Evolutionary conservation across 2,797 vertebrate species (phyloP).

Genomic region (Clarias pachynema): DNA sequence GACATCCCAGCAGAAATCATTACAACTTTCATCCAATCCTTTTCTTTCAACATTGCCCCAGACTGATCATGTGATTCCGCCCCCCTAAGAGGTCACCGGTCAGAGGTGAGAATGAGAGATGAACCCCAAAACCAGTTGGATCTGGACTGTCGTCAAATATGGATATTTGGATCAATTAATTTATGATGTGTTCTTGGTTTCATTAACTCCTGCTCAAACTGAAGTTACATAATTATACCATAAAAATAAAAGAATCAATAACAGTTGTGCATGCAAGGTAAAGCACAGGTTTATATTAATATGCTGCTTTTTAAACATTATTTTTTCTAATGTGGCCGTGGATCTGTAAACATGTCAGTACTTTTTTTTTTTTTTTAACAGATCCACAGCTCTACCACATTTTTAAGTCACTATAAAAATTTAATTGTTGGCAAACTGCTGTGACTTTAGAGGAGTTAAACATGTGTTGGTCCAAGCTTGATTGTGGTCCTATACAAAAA

Average conservation of each 20-base stretch:
- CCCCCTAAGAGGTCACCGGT: constrained; percentile 49
- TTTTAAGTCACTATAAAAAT: neutral
- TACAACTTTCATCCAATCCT: neutral
- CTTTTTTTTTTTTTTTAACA: neutral
- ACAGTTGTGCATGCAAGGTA: neutral
- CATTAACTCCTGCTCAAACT: neutral
- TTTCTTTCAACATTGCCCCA: constrained; percentile 42
- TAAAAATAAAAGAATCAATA: neutral
- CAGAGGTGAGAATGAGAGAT: constrained; percentile 55
- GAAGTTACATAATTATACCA: neutral
- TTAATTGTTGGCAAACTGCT: neutral
- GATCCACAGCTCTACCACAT: neutral
- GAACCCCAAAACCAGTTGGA: neutral
- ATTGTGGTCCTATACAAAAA: neutral
- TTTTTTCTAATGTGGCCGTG: neutral
- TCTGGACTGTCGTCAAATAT: neutral
- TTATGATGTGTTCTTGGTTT: neutral
- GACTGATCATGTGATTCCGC: constrained; percentile 65
- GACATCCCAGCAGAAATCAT: neutral
- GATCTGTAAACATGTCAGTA: neutral
- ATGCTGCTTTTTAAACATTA: neutral
- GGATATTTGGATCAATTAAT: neutral
- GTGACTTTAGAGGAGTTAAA: neutral
- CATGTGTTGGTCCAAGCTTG: neutral
- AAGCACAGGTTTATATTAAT: neutral